phyloP scores from a whole-genome alignment of 2,113 vertebrate genomes.

The Galemys pyrenaicus region DNA sequence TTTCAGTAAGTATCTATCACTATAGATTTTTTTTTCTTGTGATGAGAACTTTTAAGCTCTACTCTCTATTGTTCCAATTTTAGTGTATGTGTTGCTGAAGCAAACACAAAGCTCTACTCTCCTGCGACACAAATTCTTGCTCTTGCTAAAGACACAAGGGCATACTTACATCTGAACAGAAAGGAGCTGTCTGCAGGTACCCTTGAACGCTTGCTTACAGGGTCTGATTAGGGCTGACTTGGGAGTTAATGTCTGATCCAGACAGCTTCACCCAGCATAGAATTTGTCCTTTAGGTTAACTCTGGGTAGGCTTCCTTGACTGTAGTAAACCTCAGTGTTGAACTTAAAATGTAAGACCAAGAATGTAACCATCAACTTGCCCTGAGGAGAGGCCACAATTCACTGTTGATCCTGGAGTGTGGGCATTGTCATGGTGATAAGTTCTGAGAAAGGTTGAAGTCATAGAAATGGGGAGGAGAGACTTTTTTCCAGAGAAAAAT shows the following conservation, averaged over 20 bases:
- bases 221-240: neutral
- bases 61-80: too few species aligned
- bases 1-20: neutral
- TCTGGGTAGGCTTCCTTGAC: neutral
- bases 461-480: neutral
- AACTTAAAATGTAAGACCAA: neutral
- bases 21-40: too few species aligned
- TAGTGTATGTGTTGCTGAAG: too few species aligned
- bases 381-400: neutral
- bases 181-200: neutral
- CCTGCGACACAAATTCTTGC: neutral
- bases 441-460: slow-evolving; percentile 7
- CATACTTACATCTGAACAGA: neutral
- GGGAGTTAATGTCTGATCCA: neutral
- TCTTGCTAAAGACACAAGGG: neutral
- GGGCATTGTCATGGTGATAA: neutral
- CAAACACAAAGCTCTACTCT: too few species aligned
- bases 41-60: too few species aligned
- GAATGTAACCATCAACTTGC: neutral
- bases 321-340: neutral
- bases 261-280: neutral
- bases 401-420: neutral
- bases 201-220: neutral
- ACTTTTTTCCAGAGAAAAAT: neutral
- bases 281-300: slow-evolving; percentile 6